These are phyloP conservation scores for Chloropsis hardwickii DNA, from an alignment of 2,113 vertebrate species.

Conservation along the genomic window DNA sequence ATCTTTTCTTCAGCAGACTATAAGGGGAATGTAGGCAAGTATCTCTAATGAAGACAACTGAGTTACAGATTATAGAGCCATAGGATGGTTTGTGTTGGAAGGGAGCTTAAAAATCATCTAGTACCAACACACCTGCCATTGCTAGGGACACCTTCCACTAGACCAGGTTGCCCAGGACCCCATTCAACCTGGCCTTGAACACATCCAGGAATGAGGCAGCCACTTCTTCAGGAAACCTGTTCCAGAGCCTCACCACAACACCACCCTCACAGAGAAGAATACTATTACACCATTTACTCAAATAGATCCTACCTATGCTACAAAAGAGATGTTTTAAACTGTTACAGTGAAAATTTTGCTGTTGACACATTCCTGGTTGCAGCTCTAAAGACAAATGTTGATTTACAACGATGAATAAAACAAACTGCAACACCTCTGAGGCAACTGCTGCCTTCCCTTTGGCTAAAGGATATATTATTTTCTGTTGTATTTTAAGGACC, in stretches of 20 bases:
- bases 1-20: background rate
- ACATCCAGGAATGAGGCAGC: background rate
- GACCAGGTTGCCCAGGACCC: background rate
- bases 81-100: background rate
- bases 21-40: background rate
- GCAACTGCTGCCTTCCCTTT: background rate
- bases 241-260: background rate
- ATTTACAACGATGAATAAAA: slow-evolving; percentile 5
- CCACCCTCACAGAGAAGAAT: background rate
- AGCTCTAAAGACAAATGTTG: background rate
- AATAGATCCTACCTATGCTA: background rate
- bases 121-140: too few relatives aligned
- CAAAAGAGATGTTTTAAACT: background rate
- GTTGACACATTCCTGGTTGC: background rate
- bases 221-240: background rate
- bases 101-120: background rate
- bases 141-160: background rate
- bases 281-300: background rate
- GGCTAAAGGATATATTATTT: background rate
- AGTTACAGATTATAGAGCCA: background rate
- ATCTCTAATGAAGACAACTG: background rate
- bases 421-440: background rate
- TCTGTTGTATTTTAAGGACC: slow-evolving; percentile 2
- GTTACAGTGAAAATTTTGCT: background rate
- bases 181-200: background rate